Base-by-base conservation (phyloP, 1,140 invertebrate species). In the Leptinotarsa texana region DNA sequence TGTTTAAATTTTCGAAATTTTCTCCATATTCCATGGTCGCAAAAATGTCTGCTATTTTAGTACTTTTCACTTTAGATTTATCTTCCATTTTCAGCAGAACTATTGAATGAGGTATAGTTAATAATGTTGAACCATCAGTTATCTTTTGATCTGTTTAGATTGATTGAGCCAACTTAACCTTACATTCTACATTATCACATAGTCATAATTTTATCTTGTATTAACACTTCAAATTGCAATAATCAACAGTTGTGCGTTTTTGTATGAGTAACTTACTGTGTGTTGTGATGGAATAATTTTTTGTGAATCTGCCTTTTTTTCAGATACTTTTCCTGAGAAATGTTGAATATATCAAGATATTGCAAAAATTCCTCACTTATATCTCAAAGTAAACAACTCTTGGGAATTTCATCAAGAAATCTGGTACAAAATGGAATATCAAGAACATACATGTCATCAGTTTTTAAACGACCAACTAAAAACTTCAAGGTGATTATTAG, bases 1-100 rank as follows among this genome's bases (percentile, higher is more conserved):
- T 42, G 49, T 76, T 63, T 22, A 69, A 74, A 62, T 76, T 63
- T 75, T 82, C 78, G 2, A 48, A 22, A 49, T 69, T 76, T 33
- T 75, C 24, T 22, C 77, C 79, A 76, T 82, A 82, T 13, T 69
- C 70, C 81, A 82, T 82, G 3, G 51, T 78, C 47, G 75, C 69
- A 63, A 82, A 80, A 47, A 78, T 75, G 63, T 79, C 69, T 68
- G 61, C 51, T 68, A 22, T 61, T 48, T 73, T 68, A 18, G 51
- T n/a, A 51, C 1, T 27, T 24, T 71, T 71, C 47, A 73, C n/a
- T 48, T 47, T 65, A n/a, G 21, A 15, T 24, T 27, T 65, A 21
- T 65, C 18, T 21, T 21, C 66, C 66, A 68, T 68, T 47, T 42
- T 68, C n/a, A 49, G 18, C n/a, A 66, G 2, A 42, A 42, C 11